Evolutionary conservation across 2,888 invertebrate species (phyloP), one percentile per base, ranked within the genome.

Genomic region (Leptarthrus brevirostris): DNA sequence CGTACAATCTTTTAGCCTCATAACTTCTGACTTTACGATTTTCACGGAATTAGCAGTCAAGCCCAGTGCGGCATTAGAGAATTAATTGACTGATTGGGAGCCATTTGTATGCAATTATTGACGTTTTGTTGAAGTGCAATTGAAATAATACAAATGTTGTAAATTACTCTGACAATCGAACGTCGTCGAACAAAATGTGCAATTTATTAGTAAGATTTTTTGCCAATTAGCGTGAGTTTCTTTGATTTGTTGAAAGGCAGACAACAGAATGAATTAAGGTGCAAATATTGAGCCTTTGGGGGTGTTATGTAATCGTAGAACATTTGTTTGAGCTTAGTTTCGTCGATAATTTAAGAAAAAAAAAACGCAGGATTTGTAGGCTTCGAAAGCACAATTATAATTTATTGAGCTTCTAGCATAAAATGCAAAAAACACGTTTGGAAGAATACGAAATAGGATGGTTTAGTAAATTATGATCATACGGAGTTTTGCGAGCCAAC

Each of bases 61-160:
- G 16, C 22, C 40, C 18, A 14, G 56, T 18, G 12, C 61, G 16
- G 40, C 36, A 18, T 40, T 61, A 8, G 36, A 61, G n/a, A 61
- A 61, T 61, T 61, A 61, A 61, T 61, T 61, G 64, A 47, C 64
- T 44, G 24, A 64, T 64, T 44, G 26, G 3, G 36, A n/a, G 47
- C 44, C 64, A 47, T 64, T 64, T 64, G 44, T 64, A 47, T 64
- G 64, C 24, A 24, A 64, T 64, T 64, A 44, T 44, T 24, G 64
- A 22, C n/a, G n/a, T n/a, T n/a, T 36, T n/a, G 10, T 18, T 16
- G 58, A 1, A 58, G 10, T 56, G 14, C 34, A 30, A 16, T 8
- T n/a, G 36, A 40, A 40, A 8, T 56, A 30, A 14, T 34, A 16
- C 30, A 34, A 56, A 34, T 34, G 8, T 58, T 20, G 20, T 56